Evolutionary conservation across 2,113 vertebrate genomes (phyloP).

Genomic region (Bungarus multicinctus): DNA sequence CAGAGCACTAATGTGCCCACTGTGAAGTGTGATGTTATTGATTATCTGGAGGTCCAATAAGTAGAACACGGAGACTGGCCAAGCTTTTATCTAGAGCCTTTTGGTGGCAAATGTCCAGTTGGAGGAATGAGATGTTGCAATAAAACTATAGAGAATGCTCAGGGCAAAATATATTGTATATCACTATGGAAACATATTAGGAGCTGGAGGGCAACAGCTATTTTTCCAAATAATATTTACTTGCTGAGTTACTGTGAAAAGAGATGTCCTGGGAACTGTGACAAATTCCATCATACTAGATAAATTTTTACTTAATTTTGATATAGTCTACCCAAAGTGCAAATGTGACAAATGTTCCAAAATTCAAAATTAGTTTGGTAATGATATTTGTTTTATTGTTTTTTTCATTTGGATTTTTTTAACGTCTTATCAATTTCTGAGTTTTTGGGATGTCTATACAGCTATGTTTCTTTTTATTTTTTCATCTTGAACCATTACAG

Average conservation of each 20-base stretch:
- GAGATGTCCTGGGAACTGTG: neutral
- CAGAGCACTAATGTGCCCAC: neutral
- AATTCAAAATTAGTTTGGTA: neutral
- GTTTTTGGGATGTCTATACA: neutral
- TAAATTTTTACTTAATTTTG: neutral
- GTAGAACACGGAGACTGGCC: neutral
- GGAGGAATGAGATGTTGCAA: constrained; percentile 10
- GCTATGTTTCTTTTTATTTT: neutral
- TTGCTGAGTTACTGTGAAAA: constrained; percentile 12
- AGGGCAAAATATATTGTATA: neutral
- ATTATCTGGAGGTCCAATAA: constrained; percentile 7
- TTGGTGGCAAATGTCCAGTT: constrained; percentile 26
- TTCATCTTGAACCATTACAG: neutral
- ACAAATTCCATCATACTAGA: neutral
- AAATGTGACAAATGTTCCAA: neutral
- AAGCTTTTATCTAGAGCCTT: constrained; percentile 25
- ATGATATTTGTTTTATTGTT: neutral
- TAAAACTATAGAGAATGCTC: neutral
- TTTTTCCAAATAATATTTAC: constrained; percentile 24
- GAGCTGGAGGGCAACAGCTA: constrained; percentile 20
- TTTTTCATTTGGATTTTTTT: neutral
- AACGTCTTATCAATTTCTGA: neutral
- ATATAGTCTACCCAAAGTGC: neutral
- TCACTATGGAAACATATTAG: constrained; percentile 23
- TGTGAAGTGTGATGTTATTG: neutral